Percentiles rank a stretch among this genome's conserved stretches.
phyloP scores from a whole-genome alignment of 2,888 invertebrate genomes.

The Dicycla oo region DNA sequence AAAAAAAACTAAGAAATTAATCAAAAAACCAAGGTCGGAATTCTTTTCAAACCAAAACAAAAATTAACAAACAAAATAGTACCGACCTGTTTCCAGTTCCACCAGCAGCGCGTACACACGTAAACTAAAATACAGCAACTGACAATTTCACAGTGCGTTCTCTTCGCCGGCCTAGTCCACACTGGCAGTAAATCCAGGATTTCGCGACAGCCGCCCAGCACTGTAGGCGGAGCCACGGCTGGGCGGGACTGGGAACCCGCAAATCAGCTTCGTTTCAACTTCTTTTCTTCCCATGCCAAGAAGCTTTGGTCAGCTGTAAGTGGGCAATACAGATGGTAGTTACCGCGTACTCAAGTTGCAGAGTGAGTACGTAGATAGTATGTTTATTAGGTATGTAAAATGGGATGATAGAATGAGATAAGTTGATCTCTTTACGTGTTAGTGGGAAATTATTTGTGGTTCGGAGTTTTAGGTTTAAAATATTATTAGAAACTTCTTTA shows the following conservation, averaged over 20 bases:
- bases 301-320: conserved; percentile 73
- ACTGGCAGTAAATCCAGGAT: conserved; percentile 72
- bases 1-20: not conserved
- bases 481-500: not conserved
- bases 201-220: conserved; percentile 76
- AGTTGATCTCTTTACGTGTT: conserved; percentile 7
- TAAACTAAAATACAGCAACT: conserved; percentile 60
- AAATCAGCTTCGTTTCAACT: conserved; percentile 82
- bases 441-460: not conserved
- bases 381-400: conserved; percentile 19
- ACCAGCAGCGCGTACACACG: conserved; percentile 49
- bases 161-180: conserved; percentile 63
- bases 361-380: conserved; percentile 20
- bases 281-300: conserved; percentile 82
- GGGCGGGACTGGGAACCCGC: conserved; percentile 80
- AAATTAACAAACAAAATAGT: not conserved
- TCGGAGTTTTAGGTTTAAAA: not conserved
- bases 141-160: conserved; percentile 58
- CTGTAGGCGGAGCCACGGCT: conserved; percentile 81
- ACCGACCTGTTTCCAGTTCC: conserved; percentile 56
- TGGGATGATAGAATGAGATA: conserved; percentile 18
- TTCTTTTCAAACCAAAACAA: not conserved
- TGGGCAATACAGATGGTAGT: conserved; percentile 73
- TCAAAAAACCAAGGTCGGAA: not conserved
- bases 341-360: conserved; percentile 69